phyloP scores from a whole-genome alignment of 2,113 vertebrate species.

The Eupsittula cactorum region DNA sequence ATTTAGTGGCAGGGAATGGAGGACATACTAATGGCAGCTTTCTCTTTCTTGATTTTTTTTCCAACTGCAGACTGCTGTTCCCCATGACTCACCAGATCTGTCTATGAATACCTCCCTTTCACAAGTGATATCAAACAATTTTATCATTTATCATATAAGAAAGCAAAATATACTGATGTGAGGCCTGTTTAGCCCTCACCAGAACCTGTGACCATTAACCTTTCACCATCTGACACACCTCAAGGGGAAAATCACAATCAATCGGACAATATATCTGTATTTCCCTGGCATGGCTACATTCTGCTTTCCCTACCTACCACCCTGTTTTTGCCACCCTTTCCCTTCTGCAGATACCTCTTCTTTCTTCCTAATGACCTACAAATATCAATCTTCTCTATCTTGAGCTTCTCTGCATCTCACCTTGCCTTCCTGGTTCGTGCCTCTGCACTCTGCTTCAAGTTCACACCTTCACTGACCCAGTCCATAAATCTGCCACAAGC shows the following conservation, averaged over 20 bases:
- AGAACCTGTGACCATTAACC: not conserved
- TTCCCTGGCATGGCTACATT: not conserved
- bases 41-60: not conserved
- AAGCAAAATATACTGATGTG: not conserved
- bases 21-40: not conserved
- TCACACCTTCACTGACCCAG: not conserved
- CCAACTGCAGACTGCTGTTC: not conserved
- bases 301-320: not conserved
- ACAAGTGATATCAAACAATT: not conserved
- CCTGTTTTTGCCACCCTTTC: not conserved
- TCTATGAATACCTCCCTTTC: not conserved
- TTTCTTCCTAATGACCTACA: not conserved
- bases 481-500: not conserved
- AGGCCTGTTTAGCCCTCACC: not conserved
- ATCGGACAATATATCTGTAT: not conserved
- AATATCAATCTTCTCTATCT: not conserved
- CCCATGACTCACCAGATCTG: not conserved
- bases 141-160: accelerated
- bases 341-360: not conserved
- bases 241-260: not conserved
- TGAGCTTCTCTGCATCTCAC: not conserved
- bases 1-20: not conserved
- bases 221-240: not conserved
- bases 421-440: not conserved
- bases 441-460: not conserved